phyloP scores from a whole-genome alignment of 2,113 vertebrate species.

The Crotalus horridus region DNA sequence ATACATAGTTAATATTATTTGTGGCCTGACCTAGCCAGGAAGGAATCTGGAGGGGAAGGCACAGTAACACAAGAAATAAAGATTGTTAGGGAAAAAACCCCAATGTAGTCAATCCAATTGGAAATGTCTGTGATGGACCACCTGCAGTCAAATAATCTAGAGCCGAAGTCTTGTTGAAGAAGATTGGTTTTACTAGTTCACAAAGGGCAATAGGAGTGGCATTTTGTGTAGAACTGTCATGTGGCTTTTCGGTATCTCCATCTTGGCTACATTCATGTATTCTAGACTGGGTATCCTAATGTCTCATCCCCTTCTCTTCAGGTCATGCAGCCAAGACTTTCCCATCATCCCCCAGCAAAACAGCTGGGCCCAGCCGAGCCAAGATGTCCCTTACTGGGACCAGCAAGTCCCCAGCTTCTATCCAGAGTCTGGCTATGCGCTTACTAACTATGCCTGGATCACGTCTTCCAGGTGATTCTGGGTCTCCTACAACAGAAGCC shows the following conservation, averaged over 20 bases:
- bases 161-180: background rate
- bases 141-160: background rate
- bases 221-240: background rate
- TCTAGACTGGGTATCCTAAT: background rate
- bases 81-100: background rate
- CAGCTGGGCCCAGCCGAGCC: constrained; percentile 67
- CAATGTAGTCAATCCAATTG: background rate
- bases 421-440: constrained; percentile 68
- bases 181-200: background rate
- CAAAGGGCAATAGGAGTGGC: background rate
- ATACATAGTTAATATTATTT: background rate
- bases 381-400: constrained; percentile 88
- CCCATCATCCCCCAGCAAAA: constrained; percentile 72
- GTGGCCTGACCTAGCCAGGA: background rate
- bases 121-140: background rate
- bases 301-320: constrained; percentile 43
- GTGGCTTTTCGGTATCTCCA: background rate
- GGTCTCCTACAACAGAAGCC: constrained; percentile 49
- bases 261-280: background rate
- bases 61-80: background rate
- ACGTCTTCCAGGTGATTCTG: constrained; percentile 29
- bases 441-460: constrained; percentile 60
- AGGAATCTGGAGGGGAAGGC: background rate
- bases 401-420: constrained; percentile 69
- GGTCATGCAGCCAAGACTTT: constrained; percentile 79